Evolutionary conservation across 2,797 vertebrate genomes (phyloP), one percentile per base, ranked within the genome.

Genomic region (Myripristis murdjan): DNA sequence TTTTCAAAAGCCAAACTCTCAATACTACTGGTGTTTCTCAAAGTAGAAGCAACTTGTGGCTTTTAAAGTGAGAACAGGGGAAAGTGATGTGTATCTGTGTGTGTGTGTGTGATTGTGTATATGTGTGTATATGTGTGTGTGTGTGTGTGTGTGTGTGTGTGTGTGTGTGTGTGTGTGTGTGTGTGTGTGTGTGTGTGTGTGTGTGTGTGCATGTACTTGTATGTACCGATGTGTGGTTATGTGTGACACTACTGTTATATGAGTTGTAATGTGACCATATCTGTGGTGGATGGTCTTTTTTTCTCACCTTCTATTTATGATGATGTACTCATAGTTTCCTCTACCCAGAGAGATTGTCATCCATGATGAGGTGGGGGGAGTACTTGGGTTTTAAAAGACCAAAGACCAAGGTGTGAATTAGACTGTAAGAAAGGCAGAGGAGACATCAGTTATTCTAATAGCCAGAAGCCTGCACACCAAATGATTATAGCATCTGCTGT

Each of bases 321-420:
- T n/a, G 22, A 20, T 81, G 22, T 70, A 51, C 58, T 84, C 62
- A 81, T 12, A 33, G 43, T 89, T 91, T 91, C 89, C 87, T 35
- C 22, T 75, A 48, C 35, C 54, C 56, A 9, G 33, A 47, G 53
- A 44, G 20, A 69, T 18, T 39, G 10, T 31, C 24, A 54, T 31
- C 66, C 26, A 26, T 18, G 0, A 7, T 61, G 64, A 15, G 16
- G 11, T 22, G 23, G 31, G 8, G 28, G 58, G 74, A 53, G 62
- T 33, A 12, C 16, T 58, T 6, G 3, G 16, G n/a, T 24, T 63
- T 51, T 80, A 81, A 78, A 86, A 86, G 24, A 67, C 35, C 12
- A 11, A 1, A 28, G 18, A 31, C 52, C 9, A 65, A 61, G n/a
- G n/a, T n/a, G n/a, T n/a, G n/a, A n/a, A n/a, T 28, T 6, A 8